Percentiles rank a stretch among this genome's conserved stretches.
Evolutionary conservation across 2,797 vertebrate genomes (phyloP).

Genomic region (Cheirogaleus major): DNA sequence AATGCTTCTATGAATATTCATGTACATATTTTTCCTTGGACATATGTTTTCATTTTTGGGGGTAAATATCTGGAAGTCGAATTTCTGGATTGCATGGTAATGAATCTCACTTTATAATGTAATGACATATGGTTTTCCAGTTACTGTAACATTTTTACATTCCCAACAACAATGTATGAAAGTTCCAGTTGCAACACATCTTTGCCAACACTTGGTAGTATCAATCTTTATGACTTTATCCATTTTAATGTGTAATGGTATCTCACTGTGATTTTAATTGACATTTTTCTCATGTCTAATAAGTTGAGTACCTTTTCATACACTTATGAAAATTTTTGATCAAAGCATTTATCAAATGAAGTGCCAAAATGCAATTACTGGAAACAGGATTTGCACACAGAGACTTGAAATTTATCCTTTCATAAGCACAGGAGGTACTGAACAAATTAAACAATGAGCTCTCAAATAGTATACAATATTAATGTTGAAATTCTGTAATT

Average conservation of each 20-base stretch:
- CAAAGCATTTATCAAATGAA: conserved; percentile 30
- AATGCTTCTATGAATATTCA: not conserved
- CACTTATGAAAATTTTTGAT: not conserved
- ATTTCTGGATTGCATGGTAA: not conserved
- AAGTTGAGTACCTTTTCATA: not conserved
- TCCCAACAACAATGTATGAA: not conserved
- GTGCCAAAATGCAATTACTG: not conserved
- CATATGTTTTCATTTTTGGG: not conserved
- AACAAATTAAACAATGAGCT: conserved; percentile 51
- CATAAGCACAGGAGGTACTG: not conserved
- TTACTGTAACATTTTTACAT: not conserved
- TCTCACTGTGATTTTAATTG: not conserved
- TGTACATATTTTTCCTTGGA: not conserved
- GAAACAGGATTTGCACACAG: conserved; percentile 37
- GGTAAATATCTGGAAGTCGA: not conserved
- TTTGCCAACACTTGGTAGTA: not conserved
- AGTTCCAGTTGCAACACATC: not conserved
- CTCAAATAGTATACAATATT: conserved; percentile 43
- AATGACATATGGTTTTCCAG: not conserved
- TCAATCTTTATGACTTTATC: not conserved
- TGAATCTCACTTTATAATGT: not conserved
- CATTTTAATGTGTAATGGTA: not conserved
- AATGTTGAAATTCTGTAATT: conserved; percentile 49
- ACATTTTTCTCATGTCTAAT: not conserved
- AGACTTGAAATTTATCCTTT: conserved; percentile 37